Evolutionary conservation across 2,797 vertebrate genomes (phyloP).

Genomic region (Tapera naevia): DNA sequence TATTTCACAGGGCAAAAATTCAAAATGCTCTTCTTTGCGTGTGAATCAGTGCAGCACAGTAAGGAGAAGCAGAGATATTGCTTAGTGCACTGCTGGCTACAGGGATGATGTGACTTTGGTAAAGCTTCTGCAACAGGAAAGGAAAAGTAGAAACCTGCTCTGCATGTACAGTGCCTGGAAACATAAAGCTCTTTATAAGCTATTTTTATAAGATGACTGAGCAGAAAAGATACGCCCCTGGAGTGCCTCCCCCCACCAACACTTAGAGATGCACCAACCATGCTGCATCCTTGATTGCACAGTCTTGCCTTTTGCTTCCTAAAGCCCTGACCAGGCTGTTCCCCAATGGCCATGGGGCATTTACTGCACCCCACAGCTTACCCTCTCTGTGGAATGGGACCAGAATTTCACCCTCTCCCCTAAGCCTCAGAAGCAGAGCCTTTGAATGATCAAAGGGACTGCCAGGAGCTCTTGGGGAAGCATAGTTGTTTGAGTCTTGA

Average conservation of each 20-base stretch:
- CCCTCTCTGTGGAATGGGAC: fast-evolving
- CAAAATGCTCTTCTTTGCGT: background rate
- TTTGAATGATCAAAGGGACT: background rate
- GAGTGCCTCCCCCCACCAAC: background rate
- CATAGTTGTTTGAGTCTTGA: background rate
- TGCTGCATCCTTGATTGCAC: background rate
- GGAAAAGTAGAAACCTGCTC: background rate
- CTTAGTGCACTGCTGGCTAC: background rate
- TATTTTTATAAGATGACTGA: background rate
- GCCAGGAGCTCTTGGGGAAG: fast-evolving
- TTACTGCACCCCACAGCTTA: background rate
- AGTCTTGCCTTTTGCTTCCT: background rate
- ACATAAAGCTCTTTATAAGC: background rate
- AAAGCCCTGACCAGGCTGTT: background rate
- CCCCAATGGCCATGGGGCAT: background rate
- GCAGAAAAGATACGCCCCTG: background rate
- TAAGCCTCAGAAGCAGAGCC: background rate
- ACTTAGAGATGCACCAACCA: background rate
- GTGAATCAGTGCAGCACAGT: background rate
- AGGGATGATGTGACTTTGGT: background rate
- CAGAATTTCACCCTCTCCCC: background rate
- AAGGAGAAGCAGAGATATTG: background rate
- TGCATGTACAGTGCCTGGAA: background rate
- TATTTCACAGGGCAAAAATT: background rate
- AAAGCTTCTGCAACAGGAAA: background rate